A percentile compares a stretch with the other conserved stretches of the same genome.
These are phyloP conservation scores for Pyrrhosoma nymphula DNA, from an alignment of 2,888 invertebrate species.

Conservation along the genomic window DNA sequence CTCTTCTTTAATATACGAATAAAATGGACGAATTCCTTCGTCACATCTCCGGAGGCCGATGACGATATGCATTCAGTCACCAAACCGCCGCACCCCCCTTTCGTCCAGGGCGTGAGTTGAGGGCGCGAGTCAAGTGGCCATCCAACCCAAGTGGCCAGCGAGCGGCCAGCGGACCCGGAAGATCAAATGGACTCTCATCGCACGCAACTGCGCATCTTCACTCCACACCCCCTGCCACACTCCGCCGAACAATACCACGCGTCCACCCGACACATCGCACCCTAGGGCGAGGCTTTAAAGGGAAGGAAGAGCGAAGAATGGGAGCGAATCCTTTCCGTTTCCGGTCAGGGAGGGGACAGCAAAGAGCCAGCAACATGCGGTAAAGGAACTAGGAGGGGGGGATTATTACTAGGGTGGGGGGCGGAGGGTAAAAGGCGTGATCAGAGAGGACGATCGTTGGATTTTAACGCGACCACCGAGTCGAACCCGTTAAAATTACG, in stretches of 20 bases:
- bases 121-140: no score
- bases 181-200: not conserved
- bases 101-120: no score
- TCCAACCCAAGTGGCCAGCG: no score
- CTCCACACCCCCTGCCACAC: not conserved
- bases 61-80: no score
- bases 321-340: not conserved
- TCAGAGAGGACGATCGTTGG: not conserved
- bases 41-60: no score
- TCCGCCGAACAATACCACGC: not conserved
- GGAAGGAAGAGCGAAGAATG: not conserved
- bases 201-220: not conserved
- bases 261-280: not conserved
- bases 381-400: no score
- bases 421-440: not conserved
- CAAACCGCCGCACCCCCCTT: no score
- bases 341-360: not conserved
- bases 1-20: no score
- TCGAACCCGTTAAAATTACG: not conserved
- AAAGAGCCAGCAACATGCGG: no score
- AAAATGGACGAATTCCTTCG: no score
- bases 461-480: not conserved
- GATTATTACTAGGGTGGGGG: not conserved
- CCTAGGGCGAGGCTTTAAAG: not conserved
- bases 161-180: not conserved